These are phyloP conservation scores for Pterocles burchelli DNA, from an alignment of 2,113 vertebrate genomes.

Conservation along the genomic window DNA sequence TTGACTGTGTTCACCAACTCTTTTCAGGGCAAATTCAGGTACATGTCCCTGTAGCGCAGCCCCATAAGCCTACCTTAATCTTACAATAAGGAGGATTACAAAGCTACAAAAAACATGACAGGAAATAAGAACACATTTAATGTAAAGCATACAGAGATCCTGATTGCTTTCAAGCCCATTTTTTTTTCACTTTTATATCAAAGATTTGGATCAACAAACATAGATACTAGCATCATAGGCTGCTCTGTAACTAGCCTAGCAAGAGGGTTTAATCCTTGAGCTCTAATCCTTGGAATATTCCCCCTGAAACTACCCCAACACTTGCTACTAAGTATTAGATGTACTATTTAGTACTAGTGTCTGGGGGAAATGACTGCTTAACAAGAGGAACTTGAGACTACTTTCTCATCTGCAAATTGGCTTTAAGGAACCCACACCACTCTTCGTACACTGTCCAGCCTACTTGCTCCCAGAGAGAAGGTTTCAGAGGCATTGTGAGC, in stretches of 20 bases:
- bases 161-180: neutral
- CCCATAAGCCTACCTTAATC: neutral
- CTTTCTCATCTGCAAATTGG: neutral
- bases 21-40: neutral
- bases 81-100: conserved; percentile 56
- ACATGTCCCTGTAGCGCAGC: neutral
- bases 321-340: neutral
- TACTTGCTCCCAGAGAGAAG: neutral
- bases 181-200: neutral
- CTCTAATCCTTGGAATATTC: neutral
- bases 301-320: neutral
- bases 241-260: neutral
- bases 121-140: conserved; percentile 46
- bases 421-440: neutral
- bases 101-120: conserved; percentile 40
- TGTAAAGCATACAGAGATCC: neutral
- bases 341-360: neutral
- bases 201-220: neutral
- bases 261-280: neutral
- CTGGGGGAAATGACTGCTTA: neutral
- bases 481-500: neutral
- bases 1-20: neutral
- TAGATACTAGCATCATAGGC: neutral
- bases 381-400: neutral
- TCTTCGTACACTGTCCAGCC: neutral